Evolutionary conservation across 37 sponge, comb jelly and placozoan genomes (phyloP).

Genomic region (Halichondria panicea): DNA sequence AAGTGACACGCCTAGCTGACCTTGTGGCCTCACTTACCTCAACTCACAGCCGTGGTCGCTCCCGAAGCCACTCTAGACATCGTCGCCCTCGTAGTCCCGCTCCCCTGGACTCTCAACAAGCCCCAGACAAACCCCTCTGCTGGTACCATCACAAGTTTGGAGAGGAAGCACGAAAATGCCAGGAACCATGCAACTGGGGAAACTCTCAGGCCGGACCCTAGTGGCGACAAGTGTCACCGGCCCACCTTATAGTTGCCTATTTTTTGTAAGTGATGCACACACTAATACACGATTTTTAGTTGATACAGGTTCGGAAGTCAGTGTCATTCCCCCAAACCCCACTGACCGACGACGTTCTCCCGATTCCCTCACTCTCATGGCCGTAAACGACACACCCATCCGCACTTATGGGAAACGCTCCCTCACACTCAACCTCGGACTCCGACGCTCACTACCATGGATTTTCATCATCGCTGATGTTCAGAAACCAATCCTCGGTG

Average conservation of each 20-base stretch:
- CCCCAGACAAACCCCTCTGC: conserved; percentile 37
- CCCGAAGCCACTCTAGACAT: background rate
- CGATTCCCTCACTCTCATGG: conserved; percentile 19
- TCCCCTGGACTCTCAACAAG: conserved; percentile 2
- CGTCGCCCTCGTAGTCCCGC: conserved; percentile 13
- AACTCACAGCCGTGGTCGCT: background rate
- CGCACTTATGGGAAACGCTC: conserved; percentile 32
- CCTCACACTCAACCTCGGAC: conserved; percentile 59
- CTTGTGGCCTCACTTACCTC: conserved; percentile 39
- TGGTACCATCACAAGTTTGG: conserved; percentile 73
- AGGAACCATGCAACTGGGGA: conserved; percentile 56
- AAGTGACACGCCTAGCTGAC: conserved; percentile 38
- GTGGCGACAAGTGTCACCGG: conserved; percentile 60
- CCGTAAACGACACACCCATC: conserved; percentile 24
- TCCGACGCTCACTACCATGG: conserved; percentile 56
- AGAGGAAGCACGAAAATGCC: conserved; percentile 33
- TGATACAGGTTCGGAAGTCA: conserved; percentile 49
- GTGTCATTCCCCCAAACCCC: conserved; percentile 34
- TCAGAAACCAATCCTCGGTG: conserved; percentile 62
- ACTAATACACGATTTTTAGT: conserved; percentile 38
- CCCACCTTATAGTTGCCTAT: conserved; percentile 53
- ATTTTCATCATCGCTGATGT: conserved; percentile 77
- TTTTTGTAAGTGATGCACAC: conserved; percentile 31
- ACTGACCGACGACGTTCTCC: background rate
- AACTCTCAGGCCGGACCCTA: conserved; percentile 50